A percentile compares a stretch with the other conserved stretches of the same genome.
Evolutionary conservation across 2,888 invertebrate genomes (phyloP).

Genomic region (Coelogynopora nodosa): DNA sequence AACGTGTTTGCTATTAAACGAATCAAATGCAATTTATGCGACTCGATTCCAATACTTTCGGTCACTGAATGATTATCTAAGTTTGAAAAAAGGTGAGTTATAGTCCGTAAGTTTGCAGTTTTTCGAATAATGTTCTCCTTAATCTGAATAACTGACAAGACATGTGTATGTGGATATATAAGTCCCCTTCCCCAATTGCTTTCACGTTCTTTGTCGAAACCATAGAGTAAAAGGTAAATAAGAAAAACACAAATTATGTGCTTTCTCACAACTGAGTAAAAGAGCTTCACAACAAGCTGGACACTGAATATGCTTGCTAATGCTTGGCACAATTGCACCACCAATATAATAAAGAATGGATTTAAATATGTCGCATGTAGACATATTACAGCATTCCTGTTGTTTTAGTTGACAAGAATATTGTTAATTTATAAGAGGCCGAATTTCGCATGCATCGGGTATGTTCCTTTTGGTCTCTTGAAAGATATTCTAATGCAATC

Average conservation of each 20-base stretch:
- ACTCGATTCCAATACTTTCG: conserved; percentile 14
- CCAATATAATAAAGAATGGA: neutral
- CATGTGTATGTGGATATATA: neutral
- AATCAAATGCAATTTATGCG: conserved; percentile 11
- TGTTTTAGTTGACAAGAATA: conserved; percentile 10
- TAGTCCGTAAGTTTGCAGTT: neutral
- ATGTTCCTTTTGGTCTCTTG: conserved; percentile 11
- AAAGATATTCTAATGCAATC: conserved; percentile 6
- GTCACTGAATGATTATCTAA: neutral
- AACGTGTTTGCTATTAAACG: neutral
- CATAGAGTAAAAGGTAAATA: neutral
- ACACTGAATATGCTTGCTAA: conserved; percentile 16
- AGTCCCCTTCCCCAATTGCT: conserved; percentile 12
- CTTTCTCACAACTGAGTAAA: neutral
- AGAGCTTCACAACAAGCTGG: neutral
- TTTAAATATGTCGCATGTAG: neutral
- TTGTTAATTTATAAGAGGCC: neutral
- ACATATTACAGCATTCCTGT: neutral
- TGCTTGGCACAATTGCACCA: neutral
- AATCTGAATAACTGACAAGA: neutral
- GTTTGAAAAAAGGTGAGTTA: neutral
- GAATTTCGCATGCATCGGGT: neutral
- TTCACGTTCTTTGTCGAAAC: conserved; percentile 7
- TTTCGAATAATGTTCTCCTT: neutral
- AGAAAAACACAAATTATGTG: neutral